Evolutionary conservation across 37 sponge, comb jelly and placozoan species (phyloP).

Genomic region (Mnemiopsis leidyi): DNA sequence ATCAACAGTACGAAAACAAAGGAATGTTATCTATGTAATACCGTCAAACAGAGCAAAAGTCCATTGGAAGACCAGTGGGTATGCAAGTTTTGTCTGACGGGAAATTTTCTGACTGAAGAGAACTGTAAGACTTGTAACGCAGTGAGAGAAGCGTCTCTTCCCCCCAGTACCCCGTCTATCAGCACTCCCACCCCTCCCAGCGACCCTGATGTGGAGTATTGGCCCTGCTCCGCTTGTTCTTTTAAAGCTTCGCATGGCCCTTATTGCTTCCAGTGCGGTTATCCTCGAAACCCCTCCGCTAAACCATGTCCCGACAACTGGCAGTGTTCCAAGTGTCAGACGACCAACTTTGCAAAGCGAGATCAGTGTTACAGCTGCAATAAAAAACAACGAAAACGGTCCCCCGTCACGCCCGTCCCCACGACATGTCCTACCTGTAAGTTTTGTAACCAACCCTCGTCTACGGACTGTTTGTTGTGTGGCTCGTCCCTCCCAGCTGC

Average conservation of each 20-base stretch:
- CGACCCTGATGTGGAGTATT: conserved; percentile 17
- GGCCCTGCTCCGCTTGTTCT: conserved; percentile 8
- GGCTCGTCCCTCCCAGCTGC: neutral
- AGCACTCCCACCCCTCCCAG: neutral
- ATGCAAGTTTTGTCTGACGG: neutral
- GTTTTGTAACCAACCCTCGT: neutral
- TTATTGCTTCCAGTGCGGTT: conserved; percentile 56
- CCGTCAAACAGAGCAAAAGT: too few species aligned
- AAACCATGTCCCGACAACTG: neutral
- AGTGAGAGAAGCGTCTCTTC: neutral
- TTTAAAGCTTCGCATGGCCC: conserved; percentile 51
- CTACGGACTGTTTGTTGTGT: conserved; percentile 30
- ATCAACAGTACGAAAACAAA: conserved; percentile 18
- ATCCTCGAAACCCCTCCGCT: neutral
- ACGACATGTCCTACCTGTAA: conserved; percentile 44
- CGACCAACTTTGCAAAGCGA: conserved; percentile 34
- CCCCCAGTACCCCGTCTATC: neutral
- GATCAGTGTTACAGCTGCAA: conserved; percentile 26
- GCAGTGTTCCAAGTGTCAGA: neutral
- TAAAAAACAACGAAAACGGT: neutral
- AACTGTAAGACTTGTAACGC: conserved; percentile 2
- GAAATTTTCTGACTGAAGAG: neutral
- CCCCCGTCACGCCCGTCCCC: neutral
- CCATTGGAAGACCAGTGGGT: neutral
- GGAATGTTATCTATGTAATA: conserved; percentile 19